phyloP scores from a whole-genome alignment of 92 coral and sea anemone genomes.

The Galaxea fascicularis region DNA sequence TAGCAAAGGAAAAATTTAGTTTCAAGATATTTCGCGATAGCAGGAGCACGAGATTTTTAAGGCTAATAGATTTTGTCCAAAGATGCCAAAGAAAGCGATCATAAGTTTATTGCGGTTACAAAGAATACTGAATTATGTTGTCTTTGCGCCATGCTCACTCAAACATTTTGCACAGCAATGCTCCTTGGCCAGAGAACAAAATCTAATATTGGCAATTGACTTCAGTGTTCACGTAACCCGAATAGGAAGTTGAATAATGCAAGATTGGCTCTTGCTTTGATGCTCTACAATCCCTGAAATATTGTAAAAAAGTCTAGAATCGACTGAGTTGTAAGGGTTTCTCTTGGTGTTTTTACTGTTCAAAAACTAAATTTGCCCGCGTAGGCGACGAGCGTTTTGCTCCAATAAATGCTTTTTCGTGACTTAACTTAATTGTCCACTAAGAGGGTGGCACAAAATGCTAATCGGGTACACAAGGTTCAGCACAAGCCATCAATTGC shows the following conservation, averaged over 20 bases:
- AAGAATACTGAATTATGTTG: too few species aligned
- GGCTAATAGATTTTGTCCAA: not conserved
- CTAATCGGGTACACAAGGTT: conserved; percentile 12
- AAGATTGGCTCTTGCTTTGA: not conserved
- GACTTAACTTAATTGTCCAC: conserved; percentile 21
- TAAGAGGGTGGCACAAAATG: not conserved
- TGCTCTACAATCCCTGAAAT: too few species aligned
- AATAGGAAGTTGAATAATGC: not conserved
- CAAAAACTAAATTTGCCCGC: not conserved
- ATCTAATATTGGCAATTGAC: not conserved
- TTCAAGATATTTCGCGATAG: not conserved
- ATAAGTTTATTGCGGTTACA: not conserved
- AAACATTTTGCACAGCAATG: too few species aligned
- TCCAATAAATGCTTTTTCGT: conserved; percentile 9
- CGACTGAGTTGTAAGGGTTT: not conserved
- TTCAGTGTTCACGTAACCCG: not conserved
- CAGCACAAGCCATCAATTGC: not conserved
- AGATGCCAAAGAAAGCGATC: not conserved
- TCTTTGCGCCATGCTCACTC: too few species aligned
- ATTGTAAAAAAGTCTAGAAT: not conserved
- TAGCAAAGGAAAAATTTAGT: not conserved
- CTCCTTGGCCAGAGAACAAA: not conserved
- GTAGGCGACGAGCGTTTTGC: not conserved
- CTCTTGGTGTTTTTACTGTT: not conserved
- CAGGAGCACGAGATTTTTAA: not conserved